A percentile compares a stretch with the other conserved stretches of the same genome.
phyloP scores from a whole-genome alignment of 2,888 invertebrate genomes.

The Yponomeuta cagnagella region DNA sequence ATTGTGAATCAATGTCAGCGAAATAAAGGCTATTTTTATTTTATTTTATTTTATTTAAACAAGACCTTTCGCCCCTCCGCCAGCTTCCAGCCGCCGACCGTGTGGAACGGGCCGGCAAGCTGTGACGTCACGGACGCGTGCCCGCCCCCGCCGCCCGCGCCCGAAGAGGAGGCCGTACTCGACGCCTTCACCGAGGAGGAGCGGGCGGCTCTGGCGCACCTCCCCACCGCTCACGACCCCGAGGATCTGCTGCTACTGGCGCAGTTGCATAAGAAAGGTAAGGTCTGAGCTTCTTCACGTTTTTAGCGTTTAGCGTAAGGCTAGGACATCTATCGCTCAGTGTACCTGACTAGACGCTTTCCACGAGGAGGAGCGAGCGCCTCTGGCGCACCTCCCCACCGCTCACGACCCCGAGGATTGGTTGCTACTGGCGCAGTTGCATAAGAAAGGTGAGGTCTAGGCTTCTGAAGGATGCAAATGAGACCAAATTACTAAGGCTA shows the following conservation, averaged over 20 bases:
- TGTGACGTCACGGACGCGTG: slow-evolving; percentile 54
- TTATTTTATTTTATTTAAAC: no score
- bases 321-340: no score
- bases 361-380: no score
- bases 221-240: slow-evolving; percentile 84
- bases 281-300: not conserved
- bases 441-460: slow-evolving; percentile 63
- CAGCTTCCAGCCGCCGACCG: slow-evolving; percentile 69
- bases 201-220: slow-evolving; percentile 78
- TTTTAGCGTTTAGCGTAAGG: not conserved
- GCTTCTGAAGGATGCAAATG: not conserved
- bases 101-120: slow-evolving; percentile 51
- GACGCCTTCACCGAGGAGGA: slow-evolving; percentile 81
- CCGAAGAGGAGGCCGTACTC: slow-evolving; percentile 54
- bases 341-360: no score
- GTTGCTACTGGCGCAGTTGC: slow-evolving; percentile 25
- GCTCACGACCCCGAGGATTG: no score
- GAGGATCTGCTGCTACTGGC: slow-evolving; percentile 86
- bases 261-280: slow-evolving; percentile 76
- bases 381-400: no score
- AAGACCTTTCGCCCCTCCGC: not conserved
- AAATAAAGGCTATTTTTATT: no score
- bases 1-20: no score
- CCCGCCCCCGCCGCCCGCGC: slow-evolving; percentile 37
- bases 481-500: no score